phyloP scores from a whole-genome alignment of 2,113 vertebrate species.

The Coptodon bakossiorum region DNA sequence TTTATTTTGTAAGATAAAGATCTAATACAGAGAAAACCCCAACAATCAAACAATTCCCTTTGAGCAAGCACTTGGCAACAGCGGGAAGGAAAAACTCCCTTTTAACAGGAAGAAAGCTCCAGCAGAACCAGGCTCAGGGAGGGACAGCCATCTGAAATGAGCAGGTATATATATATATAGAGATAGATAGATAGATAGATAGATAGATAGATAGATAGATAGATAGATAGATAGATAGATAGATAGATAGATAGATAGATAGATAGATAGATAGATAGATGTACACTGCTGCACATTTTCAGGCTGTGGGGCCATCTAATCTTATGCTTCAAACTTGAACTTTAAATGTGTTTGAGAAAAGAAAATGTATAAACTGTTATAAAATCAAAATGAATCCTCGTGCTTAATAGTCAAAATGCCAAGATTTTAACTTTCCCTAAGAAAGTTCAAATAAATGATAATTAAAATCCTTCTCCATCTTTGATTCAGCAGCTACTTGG shows the following conservation, averaged over 20 bases:
- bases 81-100: not conserved
- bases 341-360: not conserved
- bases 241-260: rapidly evolving
- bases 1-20: not conserved
- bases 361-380: not conserved
- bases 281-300: not conserved
- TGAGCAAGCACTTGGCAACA: not conserved
- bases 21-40: not conserved
- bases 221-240: rapidly evolving
- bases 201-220: rapidly evolving
- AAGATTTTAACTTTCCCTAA: not conserved
- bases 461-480: not conserved
- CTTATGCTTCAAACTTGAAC: not conserved
- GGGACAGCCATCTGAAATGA: not conserved
- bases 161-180: not conserved
- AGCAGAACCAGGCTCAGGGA: not conserved
- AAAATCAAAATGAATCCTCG: not conserved
- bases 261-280: rapidly evolving
- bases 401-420: not conserved
- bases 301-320: not conserved
- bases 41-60: not conserved
- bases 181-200: rapidly evolving
- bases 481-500: not conserved
- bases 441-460: constrained; percentile 5
- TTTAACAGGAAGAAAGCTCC: not conserved